Conservation (phyloP, 2,888 invertebrate species). For the Nephrocerus scutellatus region DNA sequence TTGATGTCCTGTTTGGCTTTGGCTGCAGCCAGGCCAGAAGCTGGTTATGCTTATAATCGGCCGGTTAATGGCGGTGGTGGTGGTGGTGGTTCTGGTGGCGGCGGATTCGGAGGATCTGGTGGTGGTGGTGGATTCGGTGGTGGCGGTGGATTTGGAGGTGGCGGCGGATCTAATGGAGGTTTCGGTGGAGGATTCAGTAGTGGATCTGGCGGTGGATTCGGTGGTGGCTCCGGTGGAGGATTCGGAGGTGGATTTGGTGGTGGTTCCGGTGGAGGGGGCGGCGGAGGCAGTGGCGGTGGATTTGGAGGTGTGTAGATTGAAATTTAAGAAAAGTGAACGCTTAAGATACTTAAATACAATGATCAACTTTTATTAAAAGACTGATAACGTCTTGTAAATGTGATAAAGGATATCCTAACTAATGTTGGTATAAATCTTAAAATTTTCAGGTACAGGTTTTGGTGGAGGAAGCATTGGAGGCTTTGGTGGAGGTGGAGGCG, state of each 20-base stretch:
- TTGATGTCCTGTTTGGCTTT: constrained; percentile 47
- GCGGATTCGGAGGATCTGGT: constrained; percentile 27
- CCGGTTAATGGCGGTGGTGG: constrained; percentile 45
- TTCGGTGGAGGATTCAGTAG: constrained; percentile 26
- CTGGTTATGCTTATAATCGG: constrained; percentile 48
- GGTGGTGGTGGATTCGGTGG: constrained; percentile 26
- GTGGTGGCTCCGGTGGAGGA: constrained; percentile 23
- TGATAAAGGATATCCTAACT: too few species aligned
- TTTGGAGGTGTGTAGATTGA: constrained; percentile 1
- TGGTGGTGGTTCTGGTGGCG: constrained; percentile 33
- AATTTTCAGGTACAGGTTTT: constrained; percentile 6
- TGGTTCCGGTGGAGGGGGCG: constrained; percentile 26
- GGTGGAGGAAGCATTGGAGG: constrained; percentile 25
- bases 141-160: constrained; percentile 25
- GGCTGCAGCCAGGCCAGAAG: constrained; percentile 46
- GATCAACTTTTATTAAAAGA: too few species aligned
- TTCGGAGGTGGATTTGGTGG: constrained; percentile 29
- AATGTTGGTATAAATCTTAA: too few species aligned
- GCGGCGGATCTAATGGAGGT: constrained; percentile 26
- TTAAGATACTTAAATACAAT: neutral
- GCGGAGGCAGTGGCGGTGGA: constrained; percentile 24
- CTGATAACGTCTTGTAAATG: too few species aligned
- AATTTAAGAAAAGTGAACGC: constrained; percentile 8
- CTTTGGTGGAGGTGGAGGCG: constrained; percentile 34
- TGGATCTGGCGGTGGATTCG: constrained; percentile 24